Conservation (phyloP, 2,888 invertebrate species). For the Spodoptera littoralis region DNA sequence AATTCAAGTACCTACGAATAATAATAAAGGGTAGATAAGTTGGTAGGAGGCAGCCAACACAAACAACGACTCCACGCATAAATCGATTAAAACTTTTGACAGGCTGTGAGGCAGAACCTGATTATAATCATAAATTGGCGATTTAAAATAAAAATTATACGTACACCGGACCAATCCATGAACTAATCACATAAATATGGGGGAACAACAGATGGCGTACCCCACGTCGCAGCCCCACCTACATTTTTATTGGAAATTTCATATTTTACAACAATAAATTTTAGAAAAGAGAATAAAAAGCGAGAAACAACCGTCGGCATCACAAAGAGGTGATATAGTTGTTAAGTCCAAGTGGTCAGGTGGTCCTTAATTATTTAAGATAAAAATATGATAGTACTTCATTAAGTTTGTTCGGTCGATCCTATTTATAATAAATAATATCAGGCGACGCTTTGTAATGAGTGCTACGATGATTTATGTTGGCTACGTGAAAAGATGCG, state of each 20-base stretch:
- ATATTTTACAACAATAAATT: constrained; percentile 84
- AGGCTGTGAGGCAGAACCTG: constrained; percentile 63
- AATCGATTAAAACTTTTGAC: constrained; percentile 59
- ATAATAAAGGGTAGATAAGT: constrained; percentile 36
- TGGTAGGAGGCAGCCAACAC: constrained; percentile 38
- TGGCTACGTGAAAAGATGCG: constrained; percentile 32
- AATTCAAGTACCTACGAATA: constrained; percentile 32
- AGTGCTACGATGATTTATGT: constrained; percentile 66
- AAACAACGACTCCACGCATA: constrained; percentile 51
- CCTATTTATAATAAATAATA: constrained; percentile 76
- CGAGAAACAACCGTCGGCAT: constrained; percentile 71
- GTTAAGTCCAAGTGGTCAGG: constrained; percentile 74
- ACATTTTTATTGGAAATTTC: constrained; percentile 73
- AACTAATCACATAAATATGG: constrained; percentile 84
- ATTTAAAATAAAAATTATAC: constrained; percentile 82
- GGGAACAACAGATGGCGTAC: constrained; percentile 81
- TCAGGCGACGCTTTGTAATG: constrained; percentile 64
- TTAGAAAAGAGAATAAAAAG: constrained; percentile 72
- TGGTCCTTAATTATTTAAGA: constrained; percentile 84
- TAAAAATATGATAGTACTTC: constrained; percentile 84
- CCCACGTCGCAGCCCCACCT: constrained; percentile 69
- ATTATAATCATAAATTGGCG: constrained; percentile 82
- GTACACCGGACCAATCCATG: constrained; percentile 72
- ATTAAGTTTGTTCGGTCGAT: constrained; percentile 73
- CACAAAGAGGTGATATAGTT: constrained; percentile 81